These are phyloP conservation scores for Muscicapa striata DNA, from an alignment of 2,797 vertebrate genomes.

Conservation along the genomic window DNA sequence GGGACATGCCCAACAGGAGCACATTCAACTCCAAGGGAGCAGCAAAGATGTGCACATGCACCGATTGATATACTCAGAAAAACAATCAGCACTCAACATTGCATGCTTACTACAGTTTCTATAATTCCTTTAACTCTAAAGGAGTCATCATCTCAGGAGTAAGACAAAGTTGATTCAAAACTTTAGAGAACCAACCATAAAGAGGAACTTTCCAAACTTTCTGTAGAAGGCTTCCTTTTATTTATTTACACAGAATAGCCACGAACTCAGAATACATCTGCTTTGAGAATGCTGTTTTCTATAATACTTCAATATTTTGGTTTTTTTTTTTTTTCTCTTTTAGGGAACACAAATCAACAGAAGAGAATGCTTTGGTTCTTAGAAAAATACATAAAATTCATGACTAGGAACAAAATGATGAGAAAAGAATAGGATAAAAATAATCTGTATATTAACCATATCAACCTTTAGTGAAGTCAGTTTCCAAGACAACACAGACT, in stretches of 20 bases:
- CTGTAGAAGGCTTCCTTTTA: background rate
- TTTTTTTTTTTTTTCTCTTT: background rate
- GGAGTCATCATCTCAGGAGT: background rate
- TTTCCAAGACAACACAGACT: constrained; percentile 59
- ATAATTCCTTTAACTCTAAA: background rate
- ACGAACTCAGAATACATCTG: background rate
- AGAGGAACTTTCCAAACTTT: background rate
- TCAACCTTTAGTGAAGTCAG: constrained; percentile 26
- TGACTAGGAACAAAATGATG: background rate
- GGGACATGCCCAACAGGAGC: background rate
- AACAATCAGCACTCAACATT: background rate
- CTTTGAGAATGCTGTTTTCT: background rate
- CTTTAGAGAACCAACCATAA: background rate
- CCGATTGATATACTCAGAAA: rapidly evolving
- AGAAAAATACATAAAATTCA: background rate
- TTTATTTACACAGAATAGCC: background rate
- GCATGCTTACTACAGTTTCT: background rate
- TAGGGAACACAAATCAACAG: background rate
- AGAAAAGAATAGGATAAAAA: constrained; percentile 38
- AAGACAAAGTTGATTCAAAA: background rate
- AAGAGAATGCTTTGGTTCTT: background rate
- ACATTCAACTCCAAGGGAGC: background rate
- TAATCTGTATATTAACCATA: background rate
- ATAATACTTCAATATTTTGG: background rate
- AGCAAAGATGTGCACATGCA: background rate